Conservation (phyloP, 2,113 vertebrate species). For the Aspidoscelis tigris region DNA sequence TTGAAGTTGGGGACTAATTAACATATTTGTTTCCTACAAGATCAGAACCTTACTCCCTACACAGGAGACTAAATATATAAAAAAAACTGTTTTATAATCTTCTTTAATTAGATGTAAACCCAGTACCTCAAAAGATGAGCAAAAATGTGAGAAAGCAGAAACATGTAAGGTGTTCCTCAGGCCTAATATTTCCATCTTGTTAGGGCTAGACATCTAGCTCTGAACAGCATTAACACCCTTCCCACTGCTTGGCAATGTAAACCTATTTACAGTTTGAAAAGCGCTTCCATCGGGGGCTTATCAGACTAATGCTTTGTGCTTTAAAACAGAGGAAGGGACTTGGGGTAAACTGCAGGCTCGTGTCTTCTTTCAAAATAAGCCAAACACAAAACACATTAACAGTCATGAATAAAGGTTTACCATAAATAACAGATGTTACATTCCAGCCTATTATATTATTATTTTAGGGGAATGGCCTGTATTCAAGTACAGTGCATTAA, state of each 20-base stretch:
- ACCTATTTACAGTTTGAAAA: background rate
- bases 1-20: background rate
- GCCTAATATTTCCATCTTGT: background rate
- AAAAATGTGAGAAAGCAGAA: background rate
- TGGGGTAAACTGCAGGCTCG: constrained; percentile 26
- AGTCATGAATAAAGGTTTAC: background rate
- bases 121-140: background rate
- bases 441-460: background rate
- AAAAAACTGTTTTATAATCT: background rate
- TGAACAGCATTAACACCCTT: background rate
- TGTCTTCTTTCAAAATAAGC: constrained; percentile 47
- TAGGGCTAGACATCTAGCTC: fast-evolving
- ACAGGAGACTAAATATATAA: background rate
- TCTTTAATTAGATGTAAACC: background rate
- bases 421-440: constrained; percentile 35
- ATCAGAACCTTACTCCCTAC: constrained; percentile 18
- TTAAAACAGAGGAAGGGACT: background rate
- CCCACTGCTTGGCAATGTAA: too few relatives aligned
- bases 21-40: background rate
- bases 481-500: background rate
- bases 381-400: constrained; percentile 41
- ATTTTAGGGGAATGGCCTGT: too few relatives aligned
- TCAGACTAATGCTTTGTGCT: constrained; percentile 32
- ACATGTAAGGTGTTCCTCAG: background rate
- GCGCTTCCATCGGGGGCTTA: constrained; percentile 6